A percentile compares a stretch with the other conserved stretches of the same genome.
phyloP scores from a whole-genome alignment of 2,888 invertebrate genomes.

The Brachypalpus laphriformis region DNA sequence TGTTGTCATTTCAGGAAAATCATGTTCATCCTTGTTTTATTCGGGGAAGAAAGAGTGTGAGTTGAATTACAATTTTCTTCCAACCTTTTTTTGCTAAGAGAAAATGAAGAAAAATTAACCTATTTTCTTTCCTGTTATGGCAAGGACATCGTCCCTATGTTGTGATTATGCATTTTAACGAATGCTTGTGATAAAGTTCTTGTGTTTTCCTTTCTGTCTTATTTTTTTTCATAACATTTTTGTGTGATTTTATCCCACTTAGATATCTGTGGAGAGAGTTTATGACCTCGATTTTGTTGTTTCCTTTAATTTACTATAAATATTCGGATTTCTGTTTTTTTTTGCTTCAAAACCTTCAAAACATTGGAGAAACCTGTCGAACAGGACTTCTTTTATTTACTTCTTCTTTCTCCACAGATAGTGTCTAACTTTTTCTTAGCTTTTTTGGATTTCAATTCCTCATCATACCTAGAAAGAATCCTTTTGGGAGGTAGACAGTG shows the following conservation, averaged over 20 bases:
- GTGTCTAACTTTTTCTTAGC: constrained; percentile 26
- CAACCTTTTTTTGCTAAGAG: background rate
- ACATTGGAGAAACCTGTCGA: constrained; percentile 34
- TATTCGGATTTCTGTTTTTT: background rate
- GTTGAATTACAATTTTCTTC: constrained; percentile 34
- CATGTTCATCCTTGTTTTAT: constrained; percentile 28
- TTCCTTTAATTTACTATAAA: background rate
- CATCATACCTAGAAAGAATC: constrained; percentile 20
- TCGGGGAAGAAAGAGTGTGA: constrained; percentile 5
- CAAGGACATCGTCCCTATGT: constrained; percentile 6
- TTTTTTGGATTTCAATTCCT: constrained; percentile 10
- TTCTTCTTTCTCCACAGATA: constrained; percentile 4
- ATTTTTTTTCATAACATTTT: background rate
- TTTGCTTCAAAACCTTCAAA: too few species aligned
- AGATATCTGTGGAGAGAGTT: constrained; percentile 15
- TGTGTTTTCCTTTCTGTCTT: too few species aligned
- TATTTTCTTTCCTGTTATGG: constrained; percentile 23
- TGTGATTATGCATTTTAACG: constrained; percentile 18
- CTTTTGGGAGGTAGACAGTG: background rate
- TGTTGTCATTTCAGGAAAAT: constrained; percentile 10
- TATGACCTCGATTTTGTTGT: constrained; percentile 22
- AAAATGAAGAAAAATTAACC: constrained; percentile 23
- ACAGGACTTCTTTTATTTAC: constrained; percentile 15
- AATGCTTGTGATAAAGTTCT: background rate
- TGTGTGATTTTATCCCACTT: background rate